Percentiles rank a stretch among this genome's conserved stretches.
phyloP scores from a whole-genome alignment of 2,888 invertebrate genomes.

The Caenorhabditis drosophilae region DNA sequence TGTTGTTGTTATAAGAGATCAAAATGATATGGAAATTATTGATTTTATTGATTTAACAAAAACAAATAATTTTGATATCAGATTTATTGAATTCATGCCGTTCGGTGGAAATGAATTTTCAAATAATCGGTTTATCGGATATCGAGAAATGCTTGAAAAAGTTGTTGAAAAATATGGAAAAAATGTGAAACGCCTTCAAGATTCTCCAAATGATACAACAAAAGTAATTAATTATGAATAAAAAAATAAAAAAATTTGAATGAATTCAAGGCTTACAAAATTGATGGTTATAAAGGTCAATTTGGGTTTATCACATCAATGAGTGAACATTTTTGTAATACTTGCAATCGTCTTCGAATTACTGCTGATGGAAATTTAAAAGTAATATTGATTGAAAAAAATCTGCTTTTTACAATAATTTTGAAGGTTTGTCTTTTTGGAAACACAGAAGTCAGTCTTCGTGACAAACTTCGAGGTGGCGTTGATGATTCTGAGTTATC shows the following conservation, averaged over 20 bases:
- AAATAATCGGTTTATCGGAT: conserved; percentile 82
- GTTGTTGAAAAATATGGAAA: conserved; percentile 77
- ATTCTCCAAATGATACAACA: conserved; percentile 86
- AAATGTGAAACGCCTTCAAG: conserved; percentile 72
- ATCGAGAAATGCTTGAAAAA: conserved; percentile 78
- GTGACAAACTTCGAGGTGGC: conserved; percentile 83
- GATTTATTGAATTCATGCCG: conserved; percentile 99
- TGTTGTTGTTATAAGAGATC: conserved; percentile 88
- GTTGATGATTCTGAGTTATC: conserved; percentile 78
- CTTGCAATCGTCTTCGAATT: conserved; percentile 90
- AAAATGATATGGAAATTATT: conserved; percentile 90
- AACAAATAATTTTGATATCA: conserved; percentile 79
- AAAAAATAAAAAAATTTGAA: not conserved
- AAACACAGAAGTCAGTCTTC: conserved; percentile 86
- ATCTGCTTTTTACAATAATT: not conserved
- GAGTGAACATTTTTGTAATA: conserved; percentile 89
- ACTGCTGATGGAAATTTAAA: conserved; percentile 99
- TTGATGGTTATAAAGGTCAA: conserved; percentile 83
- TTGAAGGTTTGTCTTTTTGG: conserved; percentile 87
- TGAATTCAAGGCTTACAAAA: conserved; percentile 79
- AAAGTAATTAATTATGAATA: conserved; percentile 75
- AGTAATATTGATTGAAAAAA: too few relatives aligned
- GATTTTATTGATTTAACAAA: conserved; percentile 90
- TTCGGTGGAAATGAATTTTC: conserved; percentile 96
- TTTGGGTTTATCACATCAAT: conserved; percentile 98